Evolutionary conservation across 2,113 vertebrate genomes (phyloP).

Genomic region (Naja naja): DNA sequence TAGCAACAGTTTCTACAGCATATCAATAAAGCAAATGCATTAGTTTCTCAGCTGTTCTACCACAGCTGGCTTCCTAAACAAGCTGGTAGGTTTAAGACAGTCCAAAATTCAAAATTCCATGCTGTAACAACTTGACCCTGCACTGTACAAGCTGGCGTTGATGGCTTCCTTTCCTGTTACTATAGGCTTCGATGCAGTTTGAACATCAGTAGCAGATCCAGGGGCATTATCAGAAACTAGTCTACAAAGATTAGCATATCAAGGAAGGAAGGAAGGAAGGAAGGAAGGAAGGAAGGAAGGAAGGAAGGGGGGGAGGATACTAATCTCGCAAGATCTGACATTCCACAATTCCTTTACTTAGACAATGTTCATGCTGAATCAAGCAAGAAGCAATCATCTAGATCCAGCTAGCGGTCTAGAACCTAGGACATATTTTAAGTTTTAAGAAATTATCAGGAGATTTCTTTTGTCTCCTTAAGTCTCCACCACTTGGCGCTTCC

Average conservation of each 20-base stretch:
- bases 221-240: neutral
- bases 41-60: neutral
- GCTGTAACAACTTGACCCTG: neutral
- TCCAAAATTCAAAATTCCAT: neutral
- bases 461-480: neutral
- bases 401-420: neutral
- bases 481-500: neutral
- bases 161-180: neutral
- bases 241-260: neutral
- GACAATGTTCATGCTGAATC: neutral
- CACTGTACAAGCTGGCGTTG: fast-evolving
- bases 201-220: neutral
- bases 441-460: neutral
- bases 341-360: neutral
- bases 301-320: no score
- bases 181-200: neutral
- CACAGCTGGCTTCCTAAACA: neutral
- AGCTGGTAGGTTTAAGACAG: fast-evolving
- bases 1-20: neutral
- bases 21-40: fast-evolving
- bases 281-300: neutral
- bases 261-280: neutral
- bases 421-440: neutral
- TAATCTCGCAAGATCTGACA: neutral
- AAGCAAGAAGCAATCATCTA: neutral